A percentile compares a stretch with the other conserved stretches of the same genome.
Conservation (phyloP, 2,797 vertebrate species). For the Mus minutoides region DNA sequence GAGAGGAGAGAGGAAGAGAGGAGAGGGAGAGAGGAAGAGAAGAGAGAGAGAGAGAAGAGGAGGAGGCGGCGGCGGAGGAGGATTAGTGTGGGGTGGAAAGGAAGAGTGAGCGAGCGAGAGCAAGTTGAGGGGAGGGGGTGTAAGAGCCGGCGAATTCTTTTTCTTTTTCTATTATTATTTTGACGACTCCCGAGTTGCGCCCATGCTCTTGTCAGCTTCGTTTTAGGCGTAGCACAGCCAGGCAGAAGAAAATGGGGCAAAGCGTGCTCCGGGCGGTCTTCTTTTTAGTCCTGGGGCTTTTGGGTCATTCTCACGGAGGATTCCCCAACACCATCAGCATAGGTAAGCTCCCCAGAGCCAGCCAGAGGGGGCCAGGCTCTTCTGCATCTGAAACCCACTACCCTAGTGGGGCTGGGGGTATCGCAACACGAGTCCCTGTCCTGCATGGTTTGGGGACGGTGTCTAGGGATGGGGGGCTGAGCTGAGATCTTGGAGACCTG, state of each 20-base stretch:
- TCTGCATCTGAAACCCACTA: conserved; percentile 55
- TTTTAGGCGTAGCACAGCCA: conserved; percentile 91
- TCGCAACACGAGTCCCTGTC: conserved; percentile 44
- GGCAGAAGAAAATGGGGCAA: conserved; percentile 95
- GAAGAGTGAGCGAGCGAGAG: conserved; percentile 67
- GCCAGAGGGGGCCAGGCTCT: background rate
- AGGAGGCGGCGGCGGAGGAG: conserved; percentile 68
- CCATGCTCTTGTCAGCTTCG: conserved; percentile 91
- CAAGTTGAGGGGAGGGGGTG: conserved; percentile 79
- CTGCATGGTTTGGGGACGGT: conserved; percentile 63
- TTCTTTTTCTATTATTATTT: conserved; percentile 82
- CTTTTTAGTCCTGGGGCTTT: conserved; percentile 94
- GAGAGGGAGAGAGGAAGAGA: background rate
- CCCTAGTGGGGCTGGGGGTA: conserved; percentile 27
- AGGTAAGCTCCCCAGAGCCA: conserved; percentile 89
- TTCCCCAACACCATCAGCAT: conserved; percentile 99
- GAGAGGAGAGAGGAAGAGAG: conserved; percentile 26
- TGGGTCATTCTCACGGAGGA: conserved; percentile 92
- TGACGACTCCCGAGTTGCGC: conserved; percentile 87
- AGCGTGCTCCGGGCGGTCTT: conserved; percentile 87
- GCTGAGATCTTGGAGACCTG: background rate
- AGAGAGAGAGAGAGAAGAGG: conserved; percentile 44
- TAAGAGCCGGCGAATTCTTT: conserved; percentile 77
- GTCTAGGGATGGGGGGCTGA: background rate
- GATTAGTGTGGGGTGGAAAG: conserved; percentile 78